phyloP scores from a whole-genome alignment of 2,888 invertebrate genomes.

The Erebia palarica region DNA sequence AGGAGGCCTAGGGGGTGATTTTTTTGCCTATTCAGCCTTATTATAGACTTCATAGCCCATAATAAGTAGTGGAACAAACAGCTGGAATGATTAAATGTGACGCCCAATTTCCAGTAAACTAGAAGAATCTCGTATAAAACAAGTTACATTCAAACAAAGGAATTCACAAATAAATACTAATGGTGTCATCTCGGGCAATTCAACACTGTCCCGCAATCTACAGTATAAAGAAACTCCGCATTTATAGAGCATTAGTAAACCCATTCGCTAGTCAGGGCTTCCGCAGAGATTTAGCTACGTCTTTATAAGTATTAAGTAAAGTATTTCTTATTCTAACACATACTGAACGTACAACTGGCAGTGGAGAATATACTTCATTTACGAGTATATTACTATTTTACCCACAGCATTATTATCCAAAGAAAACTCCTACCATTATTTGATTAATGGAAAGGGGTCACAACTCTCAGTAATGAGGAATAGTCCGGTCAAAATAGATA shows the following conservation, averaged over 20 bases:
- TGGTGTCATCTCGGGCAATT: slow-evolving; percentile 19
- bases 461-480: too few species aligned
- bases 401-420: not conserved
- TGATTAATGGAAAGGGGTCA: too few species aligned
- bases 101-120: too few species aligned
- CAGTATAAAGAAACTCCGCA: slow-evolving; percentile 26
- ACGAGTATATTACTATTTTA: too few species aligned
- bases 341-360: not conserved
- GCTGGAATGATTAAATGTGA: too few species aligned
- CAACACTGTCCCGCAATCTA: slow-evolving; percentile 22
- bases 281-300: slow-evolving; percentile 33
- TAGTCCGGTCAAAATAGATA: too few species aligned
- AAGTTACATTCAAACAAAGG: slow-evolving; percentile 16
- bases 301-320: slow-evolving; percentile 13
- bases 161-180: slow-evolving; percentile 24
- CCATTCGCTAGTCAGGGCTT: slow-evolving; percentile 34
- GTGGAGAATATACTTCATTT: not conserved
- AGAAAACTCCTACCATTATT: too few species aligned
- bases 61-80: too few species aligned
- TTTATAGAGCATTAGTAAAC: slow-evolving; percentile 34
- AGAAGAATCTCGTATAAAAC: not conserved
- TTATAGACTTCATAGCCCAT: too few species aligned
- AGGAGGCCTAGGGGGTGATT: too few species aligned
- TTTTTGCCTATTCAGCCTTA: too few species aligned
- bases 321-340: slow-evolving; percentile 2